Evolutionary conservation across 2,888 invertebrate genomes (phyloP), one percentile per base, ranked within the genome.

Genomic region (Orthosia gothica): DNA sequence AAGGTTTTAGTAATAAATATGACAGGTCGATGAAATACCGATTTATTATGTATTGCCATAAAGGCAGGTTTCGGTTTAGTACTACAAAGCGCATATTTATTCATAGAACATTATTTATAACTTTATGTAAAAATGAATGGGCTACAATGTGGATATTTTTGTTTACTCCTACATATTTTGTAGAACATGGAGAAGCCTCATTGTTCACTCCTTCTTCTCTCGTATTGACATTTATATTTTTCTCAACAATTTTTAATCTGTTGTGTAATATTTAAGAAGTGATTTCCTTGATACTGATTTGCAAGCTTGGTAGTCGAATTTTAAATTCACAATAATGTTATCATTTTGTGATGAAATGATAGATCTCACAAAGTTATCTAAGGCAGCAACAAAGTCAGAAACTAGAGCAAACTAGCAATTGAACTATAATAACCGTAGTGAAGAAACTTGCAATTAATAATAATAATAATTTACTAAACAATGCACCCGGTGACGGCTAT

Each of bases 21-120:
- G 76, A 66, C 66, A 83, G 58, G 59, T 71, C 67, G 87, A 82
- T 85, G 82, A 84, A 81, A 85, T 77, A 81, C 67, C 63, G 32
- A 83, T 84, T 67, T 74, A 83, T 80, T 81, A 75, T 74, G 73
- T 67, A 86, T 62, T 75, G 70, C 49, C 49, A 49, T 74, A 74
- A 64, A 71, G 71, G 68, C 62, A 59, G 47, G 73, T 74, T 77
- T 70, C 26, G 40, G 59, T 79, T 72, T 79, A 67, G 73, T 70
- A 55, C 58, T 74, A 59, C 45, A 69, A 67, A 55, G 55, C 18
- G 62, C 72, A 84, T 71, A 82, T 79, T 76, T 82, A 82, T 85
- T 79, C 68, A 73, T 79, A 68, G 45, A 52, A 59, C 26, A 55
- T 74, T 81, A 86, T 85, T 79, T 69, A 85, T 82, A 76, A 54